Evolutionary conservation across 2,797 vertebrate species (phyloP).

Genomic region (Gobio occitaniae): DNA sequence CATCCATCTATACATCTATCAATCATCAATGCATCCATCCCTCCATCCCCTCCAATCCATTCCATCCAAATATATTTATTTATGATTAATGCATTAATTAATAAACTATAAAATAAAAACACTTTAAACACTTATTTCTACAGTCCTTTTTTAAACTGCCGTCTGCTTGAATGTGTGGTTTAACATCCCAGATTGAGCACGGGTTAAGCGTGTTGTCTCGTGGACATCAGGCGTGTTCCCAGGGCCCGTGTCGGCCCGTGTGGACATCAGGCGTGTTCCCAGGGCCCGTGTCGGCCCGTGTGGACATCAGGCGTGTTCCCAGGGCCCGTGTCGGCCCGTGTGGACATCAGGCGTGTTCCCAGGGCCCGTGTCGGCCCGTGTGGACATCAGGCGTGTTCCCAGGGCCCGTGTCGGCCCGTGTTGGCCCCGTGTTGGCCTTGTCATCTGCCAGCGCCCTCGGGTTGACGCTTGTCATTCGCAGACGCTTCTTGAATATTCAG

Average conservation of each 20-base stretch:
- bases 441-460: background rate
- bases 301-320: background rate
- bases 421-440: conserved; percentile 7
- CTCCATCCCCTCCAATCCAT: too few relatives aligned
- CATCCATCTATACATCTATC: too few relatives aligned
- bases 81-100: too few relatives aligned
- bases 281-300: background rate
- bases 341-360: background rate
- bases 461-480: background rate
- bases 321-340: background rate
- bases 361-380: background rate
- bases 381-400: background rate
- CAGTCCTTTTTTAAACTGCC: background rate
- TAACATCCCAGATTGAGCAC: background rate
- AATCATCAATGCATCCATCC: too few relatives aligned
- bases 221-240: background rate
- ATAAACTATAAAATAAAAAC: too few relatives aligned
- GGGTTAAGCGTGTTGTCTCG: background rate
- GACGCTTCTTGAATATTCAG: conserved; percentile 27
- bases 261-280: background rate
- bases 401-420: background rate
- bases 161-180: background rate
- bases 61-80: too few relatives aligned
- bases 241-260: background rate
- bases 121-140: too few relatives aligned